phyloP scores from a whole-genome alignment of 2,888 invertebrate species.

The Diogma glabrata region DNA sequence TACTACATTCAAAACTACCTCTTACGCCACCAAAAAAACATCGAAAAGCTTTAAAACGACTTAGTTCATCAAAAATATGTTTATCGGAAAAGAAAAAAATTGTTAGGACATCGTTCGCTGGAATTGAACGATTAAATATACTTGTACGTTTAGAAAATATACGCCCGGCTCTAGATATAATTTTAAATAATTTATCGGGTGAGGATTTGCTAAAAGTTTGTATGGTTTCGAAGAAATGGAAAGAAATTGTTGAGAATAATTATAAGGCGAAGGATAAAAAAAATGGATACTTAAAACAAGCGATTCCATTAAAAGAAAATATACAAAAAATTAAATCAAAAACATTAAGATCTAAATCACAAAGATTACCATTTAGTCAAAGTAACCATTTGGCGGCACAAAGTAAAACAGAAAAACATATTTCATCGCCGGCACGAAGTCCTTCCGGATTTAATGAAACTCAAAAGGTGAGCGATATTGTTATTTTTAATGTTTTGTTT shows the following conservation, averaged over 20 bases:
- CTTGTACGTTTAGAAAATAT: slow-evolving; percentile 3
- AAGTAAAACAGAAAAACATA: not conserved
- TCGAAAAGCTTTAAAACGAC: not conserved
- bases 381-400: not conserved
- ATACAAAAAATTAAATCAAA: not conserved
- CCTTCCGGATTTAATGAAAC: slow-evolving; percentile 4
- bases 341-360: not conserved
- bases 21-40: slow-evolving; percentile 4
- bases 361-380: not conserved
- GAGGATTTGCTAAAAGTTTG: not conserved
- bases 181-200: slow-evolving; percentile 1
- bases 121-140: slow-evolving; percentile 5
- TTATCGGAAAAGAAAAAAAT: slow-evolving; percentile 5
- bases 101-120: not conserved
- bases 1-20: slow-evolving; percentile 3
- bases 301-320: not conserved
- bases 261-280: not conserved
- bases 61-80: not conserved
- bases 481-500: too few relatives aligned
- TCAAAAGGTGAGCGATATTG: slow-evolving; percentile 8
- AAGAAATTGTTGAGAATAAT: not conserved
- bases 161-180: slow-evolving; percentile 1
- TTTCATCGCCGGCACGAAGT: not conserved
- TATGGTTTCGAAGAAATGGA: slow-evolving; percentile 6
- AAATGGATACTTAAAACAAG: not conserved